Evolutionary conservation across 2,113 vertebrate species (phyloP).

Genomic region (Puma concolor): DNA sequence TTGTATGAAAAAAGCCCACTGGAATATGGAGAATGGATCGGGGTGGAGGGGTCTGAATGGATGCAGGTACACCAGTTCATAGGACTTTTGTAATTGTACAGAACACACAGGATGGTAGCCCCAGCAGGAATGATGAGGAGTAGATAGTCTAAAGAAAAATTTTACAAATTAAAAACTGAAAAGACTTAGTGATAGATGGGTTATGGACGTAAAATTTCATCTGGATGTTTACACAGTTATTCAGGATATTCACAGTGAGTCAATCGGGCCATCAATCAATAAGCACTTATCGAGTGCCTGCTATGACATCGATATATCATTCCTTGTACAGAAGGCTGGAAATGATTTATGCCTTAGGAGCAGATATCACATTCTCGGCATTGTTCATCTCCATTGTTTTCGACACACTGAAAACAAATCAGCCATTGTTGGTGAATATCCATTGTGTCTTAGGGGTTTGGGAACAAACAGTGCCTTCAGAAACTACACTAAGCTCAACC

Average conservation of each 20-base stretch:
- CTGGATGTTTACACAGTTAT: neutral
- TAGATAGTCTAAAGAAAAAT: neutral
- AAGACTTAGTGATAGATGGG: neutral
- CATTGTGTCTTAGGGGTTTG: conserved; percentile 60
- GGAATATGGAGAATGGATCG: neutral
- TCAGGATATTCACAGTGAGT: conserved; percentile 5
- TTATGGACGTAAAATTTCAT: neutral
- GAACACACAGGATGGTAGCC: neutral
- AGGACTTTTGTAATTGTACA: neutral
- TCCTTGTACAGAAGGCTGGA: conserved; percentile 11
- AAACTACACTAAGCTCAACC: conserved; percentile 42
- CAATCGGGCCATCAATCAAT: neutral
- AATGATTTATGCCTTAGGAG: conserved; percentile 54
- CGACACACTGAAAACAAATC: conserved; percentile 66
- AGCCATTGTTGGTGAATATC: conserved; percentile 67
- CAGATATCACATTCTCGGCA: conserved; percentile 45
- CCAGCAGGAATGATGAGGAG: neutral
- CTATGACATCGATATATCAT: neutral
- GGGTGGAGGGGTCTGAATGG: neutral
- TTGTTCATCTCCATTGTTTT: conserved; percentile 74
- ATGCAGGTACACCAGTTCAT: neutral
- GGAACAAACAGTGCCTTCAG: conserved; percentile 73
- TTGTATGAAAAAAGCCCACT: neutral
- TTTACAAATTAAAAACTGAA: neutral
- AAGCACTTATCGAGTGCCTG: neutral